phyloP scores from a whole-genome alignment of 2,888 invertebrate genomes.

The Megalurothrips usitatus region DNA sequence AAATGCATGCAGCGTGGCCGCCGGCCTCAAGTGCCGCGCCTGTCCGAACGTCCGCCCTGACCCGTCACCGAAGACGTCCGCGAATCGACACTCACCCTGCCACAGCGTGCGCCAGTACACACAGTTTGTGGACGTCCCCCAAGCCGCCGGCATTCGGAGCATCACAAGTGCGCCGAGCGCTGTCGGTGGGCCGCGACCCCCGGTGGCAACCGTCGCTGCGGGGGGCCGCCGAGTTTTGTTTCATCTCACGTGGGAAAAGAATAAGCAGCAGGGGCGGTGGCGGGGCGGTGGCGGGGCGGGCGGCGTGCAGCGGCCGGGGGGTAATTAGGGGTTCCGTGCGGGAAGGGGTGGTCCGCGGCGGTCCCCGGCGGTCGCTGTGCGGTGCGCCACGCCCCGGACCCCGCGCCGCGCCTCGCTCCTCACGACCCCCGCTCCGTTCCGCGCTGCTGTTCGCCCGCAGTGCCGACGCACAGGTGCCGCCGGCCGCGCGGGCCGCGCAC shows the following conservation, averaged over 20 bases:
- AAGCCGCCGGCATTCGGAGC: too few species aligned
- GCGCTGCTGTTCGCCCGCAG: too few species aligned
- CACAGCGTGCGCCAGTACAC: too few species aligned
- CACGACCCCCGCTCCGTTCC: not conserved
- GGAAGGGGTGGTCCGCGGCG: constrained; percentile 2
- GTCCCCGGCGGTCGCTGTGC: not conserved
- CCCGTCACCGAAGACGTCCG: too few species aligned
- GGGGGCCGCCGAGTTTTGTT: not conserved
- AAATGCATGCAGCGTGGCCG: too few species aligned
- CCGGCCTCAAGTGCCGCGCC: too few species aligned
- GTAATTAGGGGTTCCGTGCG: constrained; percentile 14
- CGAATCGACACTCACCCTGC: too few species aligned
- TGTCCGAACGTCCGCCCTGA: too few species aligned
- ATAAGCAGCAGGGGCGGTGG: not conserved
- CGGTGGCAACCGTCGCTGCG: not conserved
- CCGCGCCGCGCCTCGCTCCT: not conserved
- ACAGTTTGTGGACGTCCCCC: too few species aligned
- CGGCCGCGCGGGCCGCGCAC: not conserved
- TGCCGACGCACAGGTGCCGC: too few species aligned
- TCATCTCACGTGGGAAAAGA: constrained; percentile 25
- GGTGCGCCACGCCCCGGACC: not conserved
- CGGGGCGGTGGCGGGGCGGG: not conserved
- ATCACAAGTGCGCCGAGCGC: not conserved
- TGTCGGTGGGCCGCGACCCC: not conserved
- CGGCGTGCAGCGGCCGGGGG: not conserved